Percentiles rank a stretch among this genome's conserved stretches.
Evolutionary conservation across 2,113 vertebrate genomes (phyloP).

Genomic region (Tragulus kanchil): DNA sequence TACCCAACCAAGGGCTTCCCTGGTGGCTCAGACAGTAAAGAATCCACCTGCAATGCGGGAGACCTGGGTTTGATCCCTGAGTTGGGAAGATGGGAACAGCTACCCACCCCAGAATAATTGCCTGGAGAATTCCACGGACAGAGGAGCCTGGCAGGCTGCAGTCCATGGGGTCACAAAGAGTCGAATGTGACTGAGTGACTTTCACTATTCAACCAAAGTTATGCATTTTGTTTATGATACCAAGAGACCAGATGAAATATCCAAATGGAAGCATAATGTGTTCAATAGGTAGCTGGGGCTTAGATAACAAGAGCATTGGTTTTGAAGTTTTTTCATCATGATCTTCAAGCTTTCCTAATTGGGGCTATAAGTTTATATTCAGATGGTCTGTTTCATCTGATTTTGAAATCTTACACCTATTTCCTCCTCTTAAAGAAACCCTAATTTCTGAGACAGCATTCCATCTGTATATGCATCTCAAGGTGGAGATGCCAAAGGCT

Average conservation of each 20-base stretch:
- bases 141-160: no score
- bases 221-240: neutral
- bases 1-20: neutral
- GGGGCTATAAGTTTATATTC: neutral
- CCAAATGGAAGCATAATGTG: neutral
- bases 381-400: neutral
- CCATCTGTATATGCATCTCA: neutral
- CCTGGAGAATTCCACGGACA: no score
- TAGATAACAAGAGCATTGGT: neutral
- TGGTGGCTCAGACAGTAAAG: no score
- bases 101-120: no score
- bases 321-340: neutral
- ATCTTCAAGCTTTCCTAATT: conserved; percentile 18
- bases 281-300: neutral
- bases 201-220: no score
- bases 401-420: neutral
- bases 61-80: no score
- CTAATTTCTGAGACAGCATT: neutral
- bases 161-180: no score
- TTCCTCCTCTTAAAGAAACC: neutral
- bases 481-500: neutral
- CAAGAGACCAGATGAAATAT: neutral
- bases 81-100: no score
- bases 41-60: no score
- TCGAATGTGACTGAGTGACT: no score